phyloP scores from a whole-genome alignment of 2,888 invertebrate species.

The Drosophila helvetica region DNA sequence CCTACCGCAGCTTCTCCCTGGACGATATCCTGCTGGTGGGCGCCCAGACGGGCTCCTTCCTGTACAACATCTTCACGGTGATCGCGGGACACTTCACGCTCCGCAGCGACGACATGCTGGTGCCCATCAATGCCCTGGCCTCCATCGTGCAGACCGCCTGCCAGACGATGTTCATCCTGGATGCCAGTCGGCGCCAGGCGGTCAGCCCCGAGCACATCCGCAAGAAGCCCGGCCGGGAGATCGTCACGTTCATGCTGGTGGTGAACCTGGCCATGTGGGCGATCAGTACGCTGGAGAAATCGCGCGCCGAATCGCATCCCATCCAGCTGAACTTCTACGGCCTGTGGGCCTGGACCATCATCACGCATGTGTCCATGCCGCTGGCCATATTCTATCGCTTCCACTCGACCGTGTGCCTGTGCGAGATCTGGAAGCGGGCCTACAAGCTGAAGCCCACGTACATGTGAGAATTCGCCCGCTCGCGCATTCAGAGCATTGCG shows the following conservation, averaged over 20 bases:
- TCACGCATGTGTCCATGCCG: conserved; percentile 97
- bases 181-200: conserved; percentile 93
- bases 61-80: conserved; percentile 96
- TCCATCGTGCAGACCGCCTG: conserved; percentile 94
- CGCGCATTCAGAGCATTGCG: conserved; percentile 83
- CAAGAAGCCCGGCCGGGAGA: conserved; percentile 95
- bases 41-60: conserved; percentile 96
- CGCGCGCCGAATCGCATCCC: conserved; percentile 95
- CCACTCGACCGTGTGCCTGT: conserved; percentile 97
- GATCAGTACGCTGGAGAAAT: conserved; percentile 95
- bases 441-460: conserved; percentile 96
- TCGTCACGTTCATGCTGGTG: conserved; percentile 95
- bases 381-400: conserved; percentile 96
- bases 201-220: conserved; percentile 92
- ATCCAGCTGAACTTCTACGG: conserved; percentile 96
- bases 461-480: conserved; percentile 87
- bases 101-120: conserved; percentile 91
- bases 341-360: conserved; percentile 97
- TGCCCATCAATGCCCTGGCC: conserved; percentile 92
- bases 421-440: conserved; percentile 98
- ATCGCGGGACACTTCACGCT: conserved; percentile 96
- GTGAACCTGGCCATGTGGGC: conserved; percentile 97
- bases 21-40: conserved; percentile 96
- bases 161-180: conserved; percentile 95
- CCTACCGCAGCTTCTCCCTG: conserved; percentile 91